phyloP scores from a whole-genome alignment of 2,797 vertebrate genomes.

The Tapirus indicus region DNA sequence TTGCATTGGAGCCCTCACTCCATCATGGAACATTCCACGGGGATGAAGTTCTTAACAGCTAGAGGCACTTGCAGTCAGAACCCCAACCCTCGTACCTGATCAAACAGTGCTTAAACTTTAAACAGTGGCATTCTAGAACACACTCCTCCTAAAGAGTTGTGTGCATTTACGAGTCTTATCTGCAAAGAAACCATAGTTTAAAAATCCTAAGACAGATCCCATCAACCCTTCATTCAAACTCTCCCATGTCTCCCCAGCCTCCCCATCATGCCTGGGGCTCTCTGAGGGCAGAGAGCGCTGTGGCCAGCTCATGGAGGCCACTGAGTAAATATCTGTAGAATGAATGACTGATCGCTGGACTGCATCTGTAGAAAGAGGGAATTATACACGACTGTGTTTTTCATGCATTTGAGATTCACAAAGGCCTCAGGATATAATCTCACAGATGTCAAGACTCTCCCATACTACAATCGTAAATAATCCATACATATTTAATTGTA shows the following conservation, averaged over 20 bases:
- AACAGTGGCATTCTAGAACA: background rate
- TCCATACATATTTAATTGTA: constrained; percentile 80
- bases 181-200: background rate
- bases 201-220: background rate
- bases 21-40: background rate
- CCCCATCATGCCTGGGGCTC: background rate
- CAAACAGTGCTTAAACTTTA: background rate
- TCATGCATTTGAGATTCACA: constrained; percentile 61
- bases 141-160: background rate
- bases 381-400: constrained; percentile 71
- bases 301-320: background rate
- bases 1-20: background rate
- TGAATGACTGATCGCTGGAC: background rate
- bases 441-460: constrained; percentile 73
- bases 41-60: background rate
- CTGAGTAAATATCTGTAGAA: constrained; percentile 48
- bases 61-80: background rate
- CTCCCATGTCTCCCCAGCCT: background rate
- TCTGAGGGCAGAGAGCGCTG: background rate
- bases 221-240: background rate
- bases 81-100: background rate
- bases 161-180: background rate
- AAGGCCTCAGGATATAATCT: constrained; percentile 79
- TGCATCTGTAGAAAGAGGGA: constrained; percentile 31
- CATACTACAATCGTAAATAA: constrained; percentile 76